A percentile compares a stretch with the other conserved stretches of the same genome.
phyloP scores from a whole-genome alignment of 1,140 invertebrate species.

The Orius laevigatus region DNA sequence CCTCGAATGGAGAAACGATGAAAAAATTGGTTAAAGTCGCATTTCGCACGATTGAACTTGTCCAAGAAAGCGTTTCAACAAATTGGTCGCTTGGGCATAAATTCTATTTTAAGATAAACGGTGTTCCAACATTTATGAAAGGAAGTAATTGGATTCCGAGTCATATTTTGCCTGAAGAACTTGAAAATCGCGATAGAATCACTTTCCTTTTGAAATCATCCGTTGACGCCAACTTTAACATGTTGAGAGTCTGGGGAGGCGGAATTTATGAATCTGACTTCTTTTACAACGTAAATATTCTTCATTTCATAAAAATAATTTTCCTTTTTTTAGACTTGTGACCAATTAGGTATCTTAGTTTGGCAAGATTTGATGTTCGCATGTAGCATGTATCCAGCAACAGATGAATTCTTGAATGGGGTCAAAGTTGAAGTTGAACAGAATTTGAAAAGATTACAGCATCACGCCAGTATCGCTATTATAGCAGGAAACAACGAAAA shows the following conservation, averaged over 20 bases:
- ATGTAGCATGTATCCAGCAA: constrained; percentile 83
- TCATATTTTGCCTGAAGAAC: constrained; percentile 65
- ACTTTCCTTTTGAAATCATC: constrained; percentile 50
- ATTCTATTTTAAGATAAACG: constrained; percentile 85
- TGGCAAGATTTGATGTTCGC: constrained; percentile 98
- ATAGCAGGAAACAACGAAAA: constrained; percentile 98
- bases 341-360: constrained; percentile 63
- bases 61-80: constrained; percentile 31
- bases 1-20: constrained; percentile 21
- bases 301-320: no score
- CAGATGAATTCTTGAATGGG: constrained; percentile 48
- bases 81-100: constrained; percentile 40
- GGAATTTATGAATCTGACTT: constrained; percentile 85
- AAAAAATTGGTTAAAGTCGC: constrained; percentile 44
- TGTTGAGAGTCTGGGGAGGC: constrained; percentile 93
- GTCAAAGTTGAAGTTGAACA: constrained; percentile 66
- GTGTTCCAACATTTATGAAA: constrained; percentile 81
- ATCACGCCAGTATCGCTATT: constrained; percentile 76
- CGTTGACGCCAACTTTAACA: constrained; percentile 75
- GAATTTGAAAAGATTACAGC: constrained; percentile 67
- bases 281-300: constrained; percentile 59
- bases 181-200: constrained; percentile 32
- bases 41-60: constrained; percentile 69
- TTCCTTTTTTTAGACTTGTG: constrained; percentile 35
- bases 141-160: constrained; percentile 92